Percentiles rank a stretch among this genome's conserved stretches.
Conservation (phyloP, 2,888 invertebrate genomes). For the Sceliomorpha sp. region DNA sequence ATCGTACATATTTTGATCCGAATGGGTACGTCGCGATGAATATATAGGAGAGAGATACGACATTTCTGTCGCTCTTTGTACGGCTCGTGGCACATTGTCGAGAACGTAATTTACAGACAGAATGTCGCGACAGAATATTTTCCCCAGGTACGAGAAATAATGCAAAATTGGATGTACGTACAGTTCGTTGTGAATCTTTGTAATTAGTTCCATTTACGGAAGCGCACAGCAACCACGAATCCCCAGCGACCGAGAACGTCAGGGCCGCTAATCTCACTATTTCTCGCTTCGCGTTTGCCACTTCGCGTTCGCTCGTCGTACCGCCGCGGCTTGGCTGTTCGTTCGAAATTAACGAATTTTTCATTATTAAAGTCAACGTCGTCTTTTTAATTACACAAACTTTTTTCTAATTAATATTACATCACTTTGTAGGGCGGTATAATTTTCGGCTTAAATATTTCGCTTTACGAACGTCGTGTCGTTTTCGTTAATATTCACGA, state of each 20-base stretch:
- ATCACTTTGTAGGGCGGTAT: too few relatives aligned
- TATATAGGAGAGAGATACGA: slow-evolving; percentile 35
- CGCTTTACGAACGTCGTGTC: too few relatives aligned
- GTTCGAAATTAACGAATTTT: too few relatives aligned
- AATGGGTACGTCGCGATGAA: slow-evolving; percentile 10
- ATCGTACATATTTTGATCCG: slow-evolving; percentile 15
- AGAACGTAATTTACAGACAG: slow-evolving; percentile 42
- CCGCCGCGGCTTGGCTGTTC: too few relatives aligned
- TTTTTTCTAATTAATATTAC: too few relatives aligned
- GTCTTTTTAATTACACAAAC: too few relatives aligned
- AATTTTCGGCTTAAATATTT: too few relatives aligned
- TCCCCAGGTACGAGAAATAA: slow-evolving; percentile 37
- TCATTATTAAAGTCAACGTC: too few relatives aligned
- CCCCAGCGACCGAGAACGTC: slow-evolving; percentile 62
- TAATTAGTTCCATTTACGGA: slow-evolving; percentile 74
- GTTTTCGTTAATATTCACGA: too few relatives aligned
- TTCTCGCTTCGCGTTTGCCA: slow-evolving; percentile 20
- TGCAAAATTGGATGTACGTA: slow-evolving; percentile 63
- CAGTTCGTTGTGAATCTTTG: slow-evolving; percentile 67
- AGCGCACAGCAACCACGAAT: slow-evolving; percentile 63
- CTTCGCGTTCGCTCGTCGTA: too few relatives aligned
- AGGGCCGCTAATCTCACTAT: slow-evolving; percentile 56
- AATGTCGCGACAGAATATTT: slow-evolving; percentile 49
- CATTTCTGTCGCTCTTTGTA: slow-evolving; percentile 39
- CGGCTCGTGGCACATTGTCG: slow-evolving; percentile 28